Percentiles rank a stretch among this genome's conserved stretches.
These are phyloP conservation scores for Litoditis marina DNA, from an alignment of 2,888 invertebrate genomes.

Conservation along the genomic window DNA sequence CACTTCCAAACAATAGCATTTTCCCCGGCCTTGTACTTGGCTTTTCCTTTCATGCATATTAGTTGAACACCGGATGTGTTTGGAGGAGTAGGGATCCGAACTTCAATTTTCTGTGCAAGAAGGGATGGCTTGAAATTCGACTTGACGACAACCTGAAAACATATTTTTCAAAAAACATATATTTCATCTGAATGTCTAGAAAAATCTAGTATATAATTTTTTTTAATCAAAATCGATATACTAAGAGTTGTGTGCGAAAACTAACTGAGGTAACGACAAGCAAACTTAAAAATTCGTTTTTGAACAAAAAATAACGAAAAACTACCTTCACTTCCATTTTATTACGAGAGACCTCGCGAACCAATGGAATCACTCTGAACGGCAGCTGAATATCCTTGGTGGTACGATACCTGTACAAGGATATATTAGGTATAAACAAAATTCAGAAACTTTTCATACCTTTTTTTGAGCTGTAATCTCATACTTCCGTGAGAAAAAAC, in stretches of 20 bases:
- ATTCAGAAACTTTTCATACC: constrained; percentile 1
- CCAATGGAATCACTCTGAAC: constrained; percentile 96
- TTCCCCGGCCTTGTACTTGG: constrained; percentile 98
- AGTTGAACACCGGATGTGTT: constrained; percentile 98
- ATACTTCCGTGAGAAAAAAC: too few species aligned
- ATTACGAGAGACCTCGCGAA: constrained; percentile 93
- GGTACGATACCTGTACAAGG: constrained; percentile 93
- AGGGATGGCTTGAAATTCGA: constrained; percentile 97
- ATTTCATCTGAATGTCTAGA: background rate
- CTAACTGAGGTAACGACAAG: too few species aligned
- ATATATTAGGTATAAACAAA: constrained; percentile 21
- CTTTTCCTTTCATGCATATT: constrained; percentile 94
- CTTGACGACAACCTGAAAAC: constrained; percentile 79
- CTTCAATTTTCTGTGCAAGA: constrained; percentile 97
- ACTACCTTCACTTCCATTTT: constrained; percentile 97
- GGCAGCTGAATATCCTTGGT: constrained; percentile 99
- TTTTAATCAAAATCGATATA: too few species aligned
- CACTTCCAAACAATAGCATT: constrained; percentile 96
- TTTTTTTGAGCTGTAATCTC: background rate
- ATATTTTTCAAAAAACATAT: background rate
- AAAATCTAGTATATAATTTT: too few species aligned
- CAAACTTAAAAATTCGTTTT: too few species aligned
- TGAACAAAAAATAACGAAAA: too few species aligned
- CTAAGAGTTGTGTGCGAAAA: too few species aligned
- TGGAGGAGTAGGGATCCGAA: constrained; percentile 91